A percentile compares a stretch with the other conserved stretches of the same genome.
Evolutionary conservation across 2,113 vertebrate species (phyloP).

Genomic region (Tragelaphus strepsiceros): DNA sequence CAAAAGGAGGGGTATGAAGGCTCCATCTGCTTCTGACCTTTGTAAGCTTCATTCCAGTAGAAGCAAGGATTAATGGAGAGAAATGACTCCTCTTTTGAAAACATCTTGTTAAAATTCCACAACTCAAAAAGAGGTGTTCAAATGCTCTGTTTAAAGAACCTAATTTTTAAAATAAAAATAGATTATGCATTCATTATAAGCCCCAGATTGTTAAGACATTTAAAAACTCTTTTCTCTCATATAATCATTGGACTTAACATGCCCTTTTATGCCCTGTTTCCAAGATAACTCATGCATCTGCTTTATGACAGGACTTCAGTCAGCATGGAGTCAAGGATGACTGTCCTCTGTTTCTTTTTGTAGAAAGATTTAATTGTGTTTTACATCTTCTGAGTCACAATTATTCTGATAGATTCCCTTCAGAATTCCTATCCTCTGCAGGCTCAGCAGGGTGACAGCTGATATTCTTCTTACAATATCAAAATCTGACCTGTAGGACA

Average conservation of each 20-base stretch:
- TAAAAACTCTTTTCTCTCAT: neutral
- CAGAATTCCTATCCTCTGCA: neutral
- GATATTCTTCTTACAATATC: neutral
- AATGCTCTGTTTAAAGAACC: constrained; percentile 13
- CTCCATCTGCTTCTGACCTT: constrained; percentile 55
- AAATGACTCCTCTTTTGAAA: constrained; percentile 51
- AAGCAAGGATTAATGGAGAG: constrained; percentile 45
- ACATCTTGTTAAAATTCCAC: constrained; percentile 61
- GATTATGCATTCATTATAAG: neutral
- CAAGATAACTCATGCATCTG: neutral
- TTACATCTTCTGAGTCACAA: neutral
- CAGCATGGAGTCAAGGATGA: neutral
- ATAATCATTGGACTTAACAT: neutral
- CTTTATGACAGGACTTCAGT: constrained; percentile 47
- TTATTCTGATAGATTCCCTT: constrained; percentile 4
- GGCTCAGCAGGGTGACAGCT: neutral
- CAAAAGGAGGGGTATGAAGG: neutral
- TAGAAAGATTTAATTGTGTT: constrained; percentile 37
- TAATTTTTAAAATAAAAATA: neutral
- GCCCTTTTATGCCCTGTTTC: neutral
- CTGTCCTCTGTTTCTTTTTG: neutral
- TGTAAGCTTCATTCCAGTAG: constrained; percentile 37
- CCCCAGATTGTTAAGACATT: neutral
- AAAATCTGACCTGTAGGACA: neutral
- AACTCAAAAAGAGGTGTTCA: constrained; percentile 21